These are phyloP conservation scores for Drosophila pegasa DNA, from an alignment of 2,888 invertebrate species.

Conservation along the genomic window DNA sequence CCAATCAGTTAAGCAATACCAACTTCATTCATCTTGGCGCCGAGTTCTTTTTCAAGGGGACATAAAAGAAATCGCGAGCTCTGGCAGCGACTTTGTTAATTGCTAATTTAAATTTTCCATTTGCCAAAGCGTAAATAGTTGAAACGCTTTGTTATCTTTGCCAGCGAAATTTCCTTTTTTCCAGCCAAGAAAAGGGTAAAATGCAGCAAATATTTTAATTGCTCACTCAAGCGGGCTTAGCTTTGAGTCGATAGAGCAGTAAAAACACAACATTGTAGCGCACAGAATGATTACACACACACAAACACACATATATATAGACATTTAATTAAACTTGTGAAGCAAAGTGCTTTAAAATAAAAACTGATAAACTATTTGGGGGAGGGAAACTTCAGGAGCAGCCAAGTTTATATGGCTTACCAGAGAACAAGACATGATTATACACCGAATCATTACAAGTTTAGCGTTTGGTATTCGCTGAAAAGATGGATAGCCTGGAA, in stretches of 20 bases:
- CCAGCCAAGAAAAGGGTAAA: not conserved
- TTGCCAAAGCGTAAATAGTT: slow-evolving; percentile 6
- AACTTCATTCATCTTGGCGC: not conserved
- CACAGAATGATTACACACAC: not conserved
- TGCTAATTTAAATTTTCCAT: slow-evolving; percentile 9
- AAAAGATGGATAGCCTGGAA: not conserved
- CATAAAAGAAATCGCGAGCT: too few species aligned
- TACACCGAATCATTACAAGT: not conserved
- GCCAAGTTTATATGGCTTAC: not conserved
- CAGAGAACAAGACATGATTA: not conserved
- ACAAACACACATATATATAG: too few species aligned
- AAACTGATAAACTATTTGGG: not conserved
- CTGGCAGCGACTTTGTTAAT: slow-evolving; percentile 10
- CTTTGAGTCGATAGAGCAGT: slow-evolving; percentile 1
- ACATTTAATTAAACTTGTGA: slow-evolving; percentile 1
- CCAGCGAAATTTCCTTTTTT: not conserved
- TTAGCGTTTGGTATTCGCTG: not conserved
- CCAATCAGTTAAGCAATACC: not conserved
- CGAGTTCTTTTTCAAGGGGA: not conserved
- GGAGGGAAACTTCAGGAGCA: not conserved
- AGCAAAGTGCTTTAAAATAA: not conserved
- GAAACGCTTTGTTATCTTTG: not conserved
- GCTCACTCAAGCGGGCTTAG: not conserved
- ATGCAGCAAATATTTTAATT: slow-evolving; percentile 2
- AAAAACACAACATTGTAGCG: slow-evolving; percentile 3